Percentiles rank a stretch among this genome's conserved stretches.
Conservation (phyloP, 2,797 vertebrate species). For the Gallinago stenura region DNA sequence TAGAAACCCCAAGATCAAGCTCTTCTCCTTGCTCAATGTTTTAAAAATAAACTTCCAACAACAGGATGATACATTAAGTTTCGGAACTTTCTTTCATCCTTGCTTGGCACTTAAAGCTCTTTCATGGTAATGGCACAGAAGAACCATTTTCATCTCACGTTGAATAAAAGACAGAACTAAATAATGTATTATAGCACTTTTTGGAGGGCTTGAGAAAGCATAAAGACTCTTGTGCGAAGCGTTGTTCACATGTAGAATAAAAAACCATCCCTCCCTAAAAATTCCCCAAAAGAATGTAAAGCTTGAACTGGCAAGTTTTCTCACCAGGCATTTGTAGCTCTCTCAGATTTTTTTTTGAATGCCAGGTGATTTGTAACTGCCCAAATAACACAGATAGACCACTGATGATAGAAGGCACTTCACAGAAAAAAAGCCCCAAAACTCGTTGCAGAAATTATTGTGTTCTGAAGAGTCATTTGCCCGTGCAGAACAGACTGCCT, state of each 20-base stretch:
- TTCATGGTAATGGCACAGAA: not conserved
- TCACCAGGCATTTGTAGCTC: not conserved
- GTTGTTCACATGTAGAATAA: not conserved
- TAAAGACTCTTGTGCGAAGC: not conserved
- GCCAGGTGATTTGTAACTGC: not conserved
- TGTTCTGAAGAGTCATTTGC: not conserved
- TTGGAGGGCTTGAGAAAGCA: not conserved
- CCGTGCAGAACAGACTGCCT: not conserved
- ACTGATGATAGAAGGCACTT: not conserved
- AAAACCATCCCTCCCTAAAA: not conserved
- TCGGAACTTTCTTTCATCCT: not conserved
- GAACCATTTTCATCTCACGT: not conserved
- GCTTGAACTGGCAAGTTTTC: not conserved
- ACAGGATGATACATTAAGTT: not conserved
- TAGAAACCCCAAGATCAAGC: not conserved
- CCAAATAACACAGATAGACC: not conserved
- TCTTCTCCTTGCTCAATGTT: slow-evolving; percentile 16
- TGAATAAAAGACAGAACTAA: not conserved
- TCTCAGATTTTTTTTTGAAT: not conserved
- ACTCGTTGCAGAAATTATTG: not conserved
- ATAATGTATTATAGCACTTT: not conserved
- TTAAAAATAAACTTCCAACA: slow-evolving; percentile 44
- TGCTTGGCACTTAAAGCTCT: not conserved
- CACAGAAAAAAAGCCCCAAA: not conserved
- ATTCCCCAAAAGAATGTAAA: not conserved